Evolutionary conservation across 2,113 vertebrate genomes (phyloP).

Genomic region (Spea multiplicata): DNA sequence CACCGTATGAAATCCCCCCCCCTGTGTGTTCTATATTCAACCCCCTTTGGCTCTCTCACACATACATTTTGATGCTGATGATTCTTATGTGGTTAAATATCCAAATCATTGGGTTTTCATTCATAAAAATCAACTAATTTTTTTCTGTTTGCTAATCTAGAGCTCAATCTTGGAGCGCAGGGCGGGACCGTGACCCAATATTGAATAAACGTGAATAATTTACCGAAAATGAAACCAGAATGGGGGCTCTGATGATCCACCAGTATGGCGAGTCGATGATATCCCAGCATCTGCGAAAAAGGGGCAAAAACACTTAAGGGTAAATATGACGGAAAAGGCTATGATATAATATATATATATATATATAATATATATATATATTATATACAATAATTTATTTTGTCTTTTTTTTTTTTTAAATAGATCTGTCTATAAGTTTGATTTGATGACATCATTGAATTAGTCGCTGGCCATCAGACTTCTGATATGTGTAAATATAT

Average conservation of each 20-base stretch:
- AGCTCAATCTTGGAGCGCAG: neutral
- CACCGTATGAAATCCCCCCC: neutral
- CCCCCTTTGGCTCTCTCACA: neutral
- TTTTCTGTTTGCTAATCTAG: neutral
- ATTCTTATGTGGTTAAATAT: neutral
- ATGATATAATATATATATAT: too few species aligned
- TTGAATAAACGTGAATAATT: slow-evolving; percentile 56
- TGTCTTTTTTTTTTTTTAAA: neutral
- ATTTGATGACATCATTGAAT: too few species aligned
- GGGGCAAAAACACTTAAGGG: neutral
- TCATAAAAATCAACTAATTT: neutral
- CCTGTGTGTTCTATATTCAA: neutral
- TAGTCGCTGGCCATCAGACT: too few species aligned
- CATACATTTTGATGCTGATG: neutral
- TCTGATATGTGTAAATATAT: too few species aligned
- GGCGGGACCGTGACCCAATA: neutral
- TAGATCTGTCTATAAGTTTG: neutral
- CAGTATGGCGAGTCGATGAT: slow-evolving; percentile 74
- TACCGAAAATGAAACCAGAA: slow-evolving; percentile 87
- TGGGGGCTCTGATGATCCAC: slow-evolving; percentile 94
- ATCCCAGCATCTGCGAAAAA: slow-evolving; percentile 86
- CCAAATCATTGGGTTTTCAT: neutral
- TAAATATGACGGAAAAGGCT: neutral
- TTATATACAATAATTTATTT: neutral
- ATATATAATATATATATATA: too few species aligned